Conservation (phyloP, 1,140 invertebrate species). For the Drosophila setifemur region DNA sequence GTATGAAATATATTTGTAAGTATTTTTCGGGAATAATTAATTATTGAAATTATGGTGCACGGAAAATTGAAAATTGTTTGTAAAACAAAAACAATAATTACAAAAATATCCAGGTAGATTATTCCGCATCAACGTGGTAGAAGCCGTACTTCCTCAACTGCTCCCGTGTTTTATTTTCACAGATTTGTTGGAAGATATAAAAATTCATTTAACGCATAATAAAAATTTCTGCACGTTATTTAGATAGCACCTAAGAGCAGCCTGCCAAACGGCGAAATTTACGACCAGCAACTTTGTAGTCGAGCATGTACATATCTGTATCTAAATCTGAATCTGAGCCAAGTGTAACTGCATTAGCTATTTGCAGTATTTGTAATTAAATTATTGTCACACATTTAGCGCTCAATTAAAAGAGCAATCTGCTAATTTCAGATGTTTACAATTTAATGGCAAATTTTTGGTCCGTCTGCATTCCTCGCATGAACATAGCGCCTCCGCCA, state of each 20-base stretch:
- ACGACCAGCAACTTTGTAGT: slow-evolving; percentile 43
- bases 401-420: slow-evolving; percentile 60
- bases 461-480: slow-evolving; percentile 22
- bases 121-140: too few species aligned
- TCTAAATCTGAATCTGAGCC: neutral
- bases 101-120: neutral
- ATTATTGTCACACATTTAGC: slow-evolving; percentile 68
- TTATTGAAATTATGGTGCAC: too few species aligned
- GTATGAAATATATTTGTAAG: neutral
- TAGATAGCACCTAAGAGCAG: slow-evolving; percentile 41
- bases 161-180: slow-evolving; percentile 4
- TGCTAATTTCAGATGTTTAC: slow-evolving; percentile 48
- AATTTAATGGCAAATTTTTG: slow-evolving; percentile 69
- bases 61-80: too few species aligned
- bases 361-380: slow-evolving; percentile 63
- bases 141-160: too few species aligned
- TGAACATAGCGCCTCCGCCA: neutral
- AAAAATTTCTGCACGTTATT: slow-evolving; percentile 74
- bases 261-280: slow-evolving; percentile 15
- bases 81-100: neutral
- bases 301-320: slow-evolving; percentile 11
- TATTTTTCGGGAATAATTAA: too few species aligned
- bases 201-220: slow-evolving; percentile 79
- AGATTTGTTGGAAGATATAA: slow-evolving; percentile 59
- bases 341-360: slow-evolving; percentile 3